A percentile compares a stretch with the other conserved stretches of the same genome.
Evolutionary conservation across 2,797 vertebrate species (phyloP).

Genomic region (Enoplosus armatus): DNA sequence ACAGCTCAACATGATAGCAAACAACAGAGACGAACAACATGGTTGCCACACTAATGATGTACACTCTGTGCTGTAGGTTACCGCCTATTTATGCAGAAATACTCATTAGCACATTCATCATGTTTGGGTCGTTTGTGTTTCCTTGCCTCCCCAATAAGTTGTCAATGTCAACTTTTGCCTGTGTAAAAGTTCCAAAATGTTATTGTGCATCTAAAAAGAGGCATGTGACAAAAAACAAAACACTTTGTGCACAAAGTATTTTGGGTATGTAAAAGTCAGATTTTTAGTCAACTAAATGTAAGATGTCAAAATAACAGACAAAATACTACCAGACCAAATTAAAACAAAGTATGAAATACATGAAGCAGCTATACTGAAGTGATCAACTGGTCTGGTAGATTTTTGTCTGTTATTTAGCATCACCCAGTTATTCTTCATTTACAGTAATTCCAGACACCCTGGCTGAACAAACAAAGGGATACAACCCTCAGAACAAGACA

Average conservation of each 20-base stretch:
- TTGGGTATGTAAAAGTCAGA: not conserved
- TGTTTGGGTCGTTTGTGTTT: conserved; percentile 13
- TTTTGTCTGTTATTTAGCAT: not conserved
- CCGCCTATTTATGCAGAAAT: conserved; percentile 34
- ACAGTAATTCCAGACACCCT: not conserved
- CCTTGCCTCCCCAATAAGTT: conserved; percentile 4
- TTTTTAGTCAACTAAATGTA: not conserved
- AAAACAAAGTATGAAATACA: no score
- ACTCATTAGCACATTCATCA: conserved; percentile 37
- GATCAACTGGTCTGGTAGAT: not conserved
- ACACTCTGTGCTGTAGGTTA: conserved; percentile 15
- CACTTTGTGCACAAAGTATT: no score
- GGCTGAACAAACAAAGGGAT: not conserved
- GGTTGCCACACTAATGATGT: conserved; percentile 23
- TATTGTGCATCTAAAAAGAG: not conserved
- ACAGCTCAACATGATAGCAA: not conserved
- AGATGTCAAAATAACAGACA: not conserved
- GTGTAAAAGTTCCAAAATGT: not conserved
- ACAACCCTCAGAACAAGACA: not conserved
- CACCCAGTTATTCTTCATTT: not conserved
- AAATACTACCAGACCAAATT: no score
- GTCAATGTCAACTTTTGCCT: not conserved
- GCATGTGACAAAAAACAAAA: not conserved
- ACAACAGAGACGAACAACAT: conserved; percentile 22
- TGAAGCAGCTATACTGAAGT: no score